phyloP scores from a whole-genome alignment of 2,113 vertebrate species.

The Labeo rohita region DNA sequence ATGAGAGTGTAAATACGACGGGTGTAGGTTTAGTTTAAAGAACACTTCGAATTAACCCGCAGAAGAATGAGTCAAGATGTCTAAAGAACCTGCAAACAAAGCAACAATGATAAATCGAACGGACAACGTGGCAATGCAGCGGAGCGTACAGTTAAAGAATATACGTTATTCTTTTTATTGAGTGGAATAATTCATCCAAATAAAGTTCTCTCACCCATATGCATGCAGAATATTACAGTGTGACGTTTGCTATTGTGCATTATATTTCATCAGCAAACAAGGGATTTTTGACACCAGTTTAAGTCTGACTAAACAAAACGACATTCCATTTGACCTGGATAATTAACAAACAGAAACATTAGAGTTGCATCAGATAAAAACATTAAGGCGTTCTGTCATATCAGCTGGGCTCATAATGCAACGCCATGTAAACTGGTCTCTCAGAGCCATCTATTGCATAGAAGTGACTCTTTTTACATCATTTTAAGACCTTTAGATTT shows the following conservation, averaged over 20 bases:
- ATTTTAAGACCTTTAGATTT: neutral
- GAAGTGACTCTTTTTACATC: neutral
- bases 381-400: neutral
- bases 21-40: conserved; percentile 52
- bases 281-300: neutral
- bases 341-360: neutral
- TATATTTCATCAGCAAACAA: neutral
- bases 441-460: neutral
- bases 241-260: neutral
- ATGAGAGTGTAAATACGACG: conserved; percentile 45
- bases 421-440: neutral
- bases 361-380: neutral
- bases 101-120: conserved; percentile 38
- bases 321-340: neutral
- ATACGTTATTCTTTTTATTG: conserved; percentile 39
- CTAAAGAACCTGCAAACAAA: conserved; percentile 60
- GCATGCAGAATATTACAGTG: neutral
- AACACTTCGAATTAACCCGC: conserved; percentile 43
- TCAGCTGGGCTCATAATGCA: neutral
- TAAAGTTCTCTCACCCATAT: neutral
- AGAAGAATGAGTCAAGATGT: conserved; percentile 32
- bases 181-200: neutral
- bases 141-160: conserved; percentile 8
- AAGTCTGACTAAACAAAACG: neutral
- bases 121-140: conserved; percentile 58